Evolutionary conservation across 2,888 invertebrate genomes (phyloP), one percentile per base, ranked within the genome.

Genomic region (Diogma glabrata): DNA sequence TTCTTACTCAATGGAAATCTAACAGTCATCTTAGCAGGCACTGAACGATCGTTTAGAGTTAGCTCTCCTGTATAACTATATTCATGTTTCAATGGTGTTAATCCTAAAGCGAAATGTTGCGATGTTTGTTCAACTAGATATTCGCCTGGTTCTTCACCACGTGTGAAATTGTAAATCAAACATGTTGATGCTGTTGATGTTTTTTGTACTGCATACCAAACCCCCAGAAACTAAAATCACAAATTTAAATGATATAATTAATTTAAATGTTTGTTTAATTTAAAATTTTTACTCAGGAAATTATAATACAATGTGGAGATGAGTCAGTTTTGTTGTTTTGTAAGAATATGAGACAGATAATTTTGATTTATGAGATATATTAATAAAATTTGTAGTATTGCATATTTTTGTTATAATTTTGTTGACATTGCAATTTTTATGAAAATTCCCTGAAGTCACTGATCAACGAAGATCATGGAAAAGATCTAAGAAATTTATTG

Each of bases 121-220:
- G 85, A 84, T 49, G 77, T 74, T 65, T 89, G 87, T 57, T 83
- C 80, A 53, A 88, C 65, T 55, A 76, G 67, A 60, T 83, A 85
- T 59, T 78, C 75, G 12, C 78, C 78, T 0, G 84, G 84, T 62
- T 85, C 84, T 2, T 76, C 75, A 0, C 79, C 78, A 56, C 71
- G 72, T 0, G 82, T 84, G 69, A 85, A 84, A 70, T 87, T 87
- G 67, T 88, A 87, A 2, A 79, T 79, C 60, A 88, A 77, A 67
- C 88, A 89, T 59, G 79, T 76, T 51, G 87, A 87, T 0, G 82
- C 84, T 0, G 87, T 88, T 7, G 85, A 82, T 2, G 87, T 87
- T 69, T 88, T 88, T 67, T 87, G 84, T 33, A 88, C 77, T 12
- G 83, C 87, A 66, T 83, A 85, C 88, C 88, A 89, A 14, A 82